A percentile compares a stretch with the other conserved stretches of the same genome.
Evolutionary conservation across 1,140 invertebrate genomes (phyloP).

Genomic region (Mesaphorura yosii): DNA sequence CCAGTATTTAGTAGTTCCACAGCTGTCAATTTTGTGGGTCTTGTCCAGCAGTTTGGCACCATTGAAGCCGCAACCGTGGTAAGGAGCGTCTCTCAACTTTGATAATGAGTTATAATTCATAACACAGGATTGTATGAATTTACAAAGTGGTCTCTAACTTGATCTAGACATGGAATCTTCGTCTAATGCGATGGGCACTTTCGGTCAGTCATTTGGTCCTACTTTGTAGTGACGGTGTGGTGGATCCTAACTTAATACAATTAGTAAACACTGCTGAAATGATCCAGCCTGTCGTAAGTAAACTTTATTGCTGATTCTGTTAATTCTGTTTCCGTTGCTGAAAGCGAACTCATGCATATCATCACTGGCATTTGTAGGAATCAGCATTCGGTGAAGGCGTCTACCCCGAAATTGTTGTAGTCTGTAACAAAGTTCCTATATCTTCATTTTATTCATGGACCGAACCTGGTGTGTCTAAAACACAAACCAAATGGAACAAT

Average conservation of each 20-base stretch:
- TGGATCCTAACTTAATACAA: conserved; percentile 25
- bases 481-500: no score
- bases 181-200: conserved; percentile 25
- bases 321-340: background rate
- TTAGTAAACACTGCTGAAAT: conserved; percentile 20
- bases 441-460: conserved; percentile 2
- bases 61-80: conserved; percentile 22
- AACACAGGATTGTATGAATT: background rate
- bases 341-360: background rate
- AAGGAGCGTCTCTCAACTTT: conserved; percentile 1
- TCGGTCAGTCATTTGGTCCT: conserved; percentile 23
- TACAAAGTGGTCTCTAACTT: background rate
- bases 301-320: background rate
- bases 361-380: conserved; percentile 6
- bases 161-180: conserved; percentile 25
- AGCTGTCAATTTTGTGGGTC: conserved; percentile 15
- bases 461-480: background rate
- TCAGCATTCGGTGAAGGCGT: conserved; percentile 18
- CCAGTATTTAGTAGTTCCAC: conserved; percentile 19
- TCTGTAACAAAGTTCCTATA: conserved; percentile 21
- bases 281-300: conserved; percentile 21
- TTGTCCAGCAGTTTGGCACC: conserved; percentile 19
- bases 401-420: conserved; percentile 19
- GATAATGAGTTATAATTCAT: background rate
- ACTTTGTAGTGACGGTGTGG: conserved; percentile 18